Percentiles rank a stretch among this genome's conserved stretches.
Conservation (phyloP, 2,888 invertebrate genomes). For the Lottia scabra region DNA sequence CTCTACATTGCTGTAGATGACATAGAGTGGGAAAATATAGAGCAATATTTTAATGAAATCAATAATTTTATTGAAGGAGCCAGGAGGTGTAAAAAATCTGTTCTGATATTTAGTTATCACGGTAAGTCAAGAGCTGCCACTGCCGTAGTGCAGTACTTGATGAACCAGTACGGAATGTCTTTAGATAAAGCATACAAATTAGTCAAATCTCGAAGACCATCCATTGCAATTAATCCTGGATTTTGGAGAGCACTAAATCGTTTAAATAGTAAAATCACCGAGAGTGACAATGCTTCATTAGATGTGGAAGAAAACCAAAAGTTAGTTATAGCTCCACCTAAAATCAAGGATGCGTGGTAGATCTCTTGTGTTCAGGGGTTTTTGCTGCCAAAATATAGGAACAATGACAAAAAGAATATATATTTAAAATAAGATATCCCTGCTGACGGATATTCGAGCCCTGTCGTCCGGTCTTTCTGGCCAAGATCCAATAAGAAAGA, state of each 20-base stretch:
- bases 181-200: conserved; percentile 51
- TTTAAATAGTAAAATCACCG: conserved; percentile 40
- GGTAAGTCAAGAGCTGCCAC: conserved; percentile 57
- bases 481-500: no score
- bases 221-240: conserved; percentile 48
- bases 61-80: conserved; percentile 63
- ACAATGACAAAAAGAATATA: no score
- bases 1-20: conserved; percentile 76
- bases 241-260: conserved; percentile 46
- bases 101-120: conserved; percentile 56
- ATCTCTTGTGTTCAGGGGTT: no score
- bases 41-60: conserved; percentile 59
- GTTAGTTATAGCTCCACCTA: conserved; percentile 11
- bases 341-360: conserved; percentile 28
- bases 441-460: no score
- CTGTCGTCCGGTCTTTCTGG: no score
- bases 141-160: conserved; percentile 60
- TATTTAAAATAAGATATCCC: no score
- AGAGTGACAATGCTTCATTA: background rate
- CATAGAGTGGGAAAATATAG: conserved; percentile 70
- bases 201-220: conserved; percentile 51
- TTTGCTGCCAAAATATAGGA: no score
- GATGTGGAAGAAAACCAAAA: background rate
- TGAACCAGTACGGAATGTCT: conserved; percentile 48
- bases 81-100: conserved; percentile 46